phyloP scores from a whole-genome alignment of 1,140 invertebrate genomes.

The Cyclina sinensis region DNA sequence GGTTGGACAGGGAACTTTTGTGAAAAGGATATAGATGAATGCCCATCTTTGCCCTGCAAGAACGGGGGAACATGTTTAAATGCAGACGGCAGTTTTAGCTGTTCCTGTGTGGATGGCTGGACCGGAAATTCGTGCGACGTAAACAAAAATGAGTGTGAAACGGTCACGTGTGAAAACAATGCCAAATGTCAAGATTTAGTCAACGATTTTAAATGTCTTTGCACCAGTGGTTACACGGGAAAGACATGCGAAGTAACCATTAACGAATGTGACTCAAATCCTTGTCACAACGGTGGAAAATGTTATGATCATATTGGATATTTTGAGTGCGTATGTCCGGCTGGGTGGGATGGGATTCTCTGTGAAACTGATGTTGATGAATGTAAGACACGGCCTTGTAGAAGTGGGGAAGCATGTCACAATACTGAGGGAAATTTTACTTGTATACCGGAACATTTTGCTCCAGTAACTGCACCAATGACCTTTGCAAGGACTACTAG shows the following conservation, averaged over 20 bases:
- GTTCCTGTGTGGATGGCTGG: constrained; percentile 64
- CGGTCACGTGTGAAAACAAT: constrained; percentile 67
- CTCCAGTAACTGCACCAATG: neutral
- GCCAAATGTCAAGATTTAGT: constrained; percentile 13
- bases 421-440: neutral
- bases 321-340: constrained; percentile 42
- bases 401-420: neutral
- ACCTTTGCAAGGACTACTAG: neutral
- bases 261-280: constrained; percentile 68
- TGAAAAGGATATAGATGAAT: constrained; percentile 62
- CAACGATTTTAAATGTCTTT: constrained; percentile 33
- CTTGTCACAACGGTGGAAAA: constrained; percentile 72
- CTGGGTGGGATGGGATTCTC: neutral
- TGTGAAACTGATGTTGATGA: constrained; percentile 30
- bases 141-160: constrained; percentile 72
- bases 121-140: constrained; percentile 64
- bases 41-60: neutral
- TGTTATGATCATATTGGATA: constrained; percentile 51
- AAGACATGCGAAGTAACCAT: constrained; percentile 48
- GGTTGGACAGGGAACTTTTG: constrained; percentile 57
- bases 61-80: constrained; percentile 68
- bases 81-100: constrained; percentile 36
- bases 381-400: neutral
- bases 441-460: neutral
- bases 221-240: constrained; percentile 34